A percentile compares a stretch with the other conserved stretches of the same genome.
Evolutionary conservation across 2,888 invertebrate species (phyloP).

Genomic region (Gerris lacustris): DNA sequence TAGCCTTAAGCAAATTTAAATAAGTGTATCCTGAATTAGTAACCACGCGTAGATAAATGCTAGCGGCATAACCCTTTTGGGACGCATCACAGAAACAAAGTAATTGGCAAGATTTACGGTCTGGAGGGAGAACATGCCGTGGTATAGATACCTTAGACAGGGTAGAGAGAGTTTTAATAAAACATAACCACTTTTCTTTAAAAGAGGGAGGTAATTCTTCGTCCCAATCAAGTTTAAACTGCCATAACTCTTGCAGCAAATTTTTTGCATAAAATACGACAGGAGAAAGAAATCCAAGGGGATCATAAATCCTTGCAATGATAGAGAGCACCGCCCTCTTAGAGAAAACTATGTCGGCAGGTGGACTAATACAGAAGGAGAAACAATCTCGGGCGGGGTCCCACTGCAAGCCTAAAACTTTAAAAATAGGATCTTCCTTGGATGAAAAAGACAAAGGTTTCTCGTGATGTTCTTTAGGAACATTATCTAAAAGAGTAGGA

Average conservation of each 20-base stretch:
- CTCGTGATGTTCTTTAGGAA: conserved; percentile 1
- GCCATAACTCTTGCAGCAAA: background rate
- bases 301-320: background rate
- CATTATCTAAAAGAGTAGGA: background rate
- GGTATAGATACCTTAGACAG: background rate
- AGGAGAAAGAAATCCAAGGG: background rate
- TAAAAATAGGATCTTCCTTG: conserved; percentile 11
- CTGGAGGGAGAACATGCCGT: background rate
- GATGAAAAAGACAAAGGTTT: conserved; percentile 4
- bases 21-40: background rate
- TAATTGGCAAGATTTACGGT: background rate
- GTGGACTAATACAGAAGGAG: background rate
- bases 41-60: background rate
- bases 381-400: background rate
- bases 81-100: background rate
- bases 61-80: background rate
- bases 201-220: background rate
- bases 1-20: too few relatives aligned
- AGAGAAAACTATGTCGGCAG: background rate
- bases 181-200: background rate
- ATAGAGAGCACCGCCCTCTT: background rate
- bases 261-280: background rate
- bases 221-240: background rate
- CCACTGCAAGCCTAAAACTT: conserved; percentile 13
- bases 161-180: background rate